Base-by-base conservation (phyloP, 2,888 invertebrate species). In the Troides oblongomaculatus region DNA sequence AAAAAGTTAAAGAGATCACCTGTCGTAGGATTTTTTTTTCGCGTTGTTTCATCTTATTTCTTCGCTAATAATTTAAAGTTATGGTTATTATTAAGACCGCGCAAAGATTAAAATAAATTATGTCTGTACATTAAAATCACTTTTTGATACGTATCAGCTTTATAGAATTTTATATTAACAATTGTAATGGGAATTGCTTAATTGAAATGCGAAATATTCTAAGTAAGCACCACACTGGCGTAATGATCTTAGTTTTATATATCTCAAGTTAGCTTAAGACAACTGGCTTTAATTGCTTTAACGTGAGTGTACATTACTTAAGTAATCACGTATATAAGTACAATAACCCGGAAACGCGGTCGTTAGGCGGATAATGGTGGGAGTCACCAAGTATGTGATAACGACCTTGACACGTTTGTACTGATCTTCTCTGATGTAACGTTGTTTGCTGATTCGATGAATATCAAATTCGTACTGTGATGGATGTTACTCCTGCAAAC, bases 371-470 rank as follows among this genome's bases (percentile, higher is more conserved):
- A 77, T 64, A 62, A 77, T 78, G 74, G 73, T 73, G 74, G 76
- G 71, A 77, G 78, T 77, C 76, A 73, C 74, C 74, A 75, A 75
- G 77, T 72, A 76, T 74, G 62, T 74, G 75, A 66, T 64, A 68
- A 62, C 62, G 75, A 76, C 91, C 91, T 91, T 90, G 89, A 88
- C 88, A 89, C 76, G 80, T 78, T 81, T 84, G 66, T 76, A 74
- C 73, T 73, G 75, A 36, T 23, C 56, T 61, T 39, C 57, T 36
- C 78, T 80, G 81, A 80, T 77, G 79, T 76, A 78, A 80, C 81
- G 17, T 46, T 58, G 65, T 58, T 59, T 25, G 17, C 14, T 14
- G 23, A 59, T 12, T 59, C n/a, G 21, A n/a, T 21, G 21, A 21
- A 18, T 50, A 14, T 18, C 50, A 50, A 50, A 17, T 50, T 17